These are phyloP conservation scores for Asobara japonica DNA, from an alignment of 1,140 invertebrate species.

Conservation along the genomic window DNA sequence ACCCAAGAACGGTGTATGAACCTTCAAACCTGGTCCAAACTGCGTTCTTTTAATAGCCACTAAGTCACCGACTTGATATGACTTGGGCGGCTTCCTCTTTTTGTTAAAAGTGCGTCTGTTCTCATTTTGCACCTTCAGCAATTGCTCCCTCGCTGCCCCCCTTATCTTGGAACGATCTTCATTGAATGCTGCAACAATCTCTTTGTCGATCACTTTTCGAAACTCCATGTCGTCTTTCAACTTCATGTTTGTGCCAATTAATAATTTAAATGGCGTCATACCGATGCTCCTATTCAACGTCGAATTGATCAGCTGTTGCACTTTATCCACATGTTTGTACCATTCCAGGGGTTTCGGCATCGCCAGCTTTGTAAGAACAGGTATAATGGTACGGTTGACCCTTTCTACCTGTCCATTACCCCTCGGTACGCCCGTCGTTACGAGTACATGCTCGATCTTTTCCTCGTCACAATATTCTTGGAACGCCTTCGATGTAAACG, in stretches of 20 bases:
- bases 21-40: not conserved
- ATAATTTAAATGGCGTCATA: constrained; percentile 53
- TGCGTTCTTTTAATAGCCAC: constrained; percentile 14
- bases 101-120: constrained; percentile 45
- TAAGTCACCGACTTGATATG: constrained; percentile 36
- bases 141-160: constrained; percentile 44
- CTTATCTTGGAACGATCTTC: constrained; percentile 4
- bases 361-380: constrained; percentile 50
- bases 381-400: constrained; percentile 40
- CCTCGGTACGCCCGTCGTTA: constrained; percentile 27
- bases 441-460: constrained; percentile 24
- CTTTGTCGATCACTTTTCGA: constrained; percentile 33
- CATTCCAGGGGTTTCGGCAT: no score
- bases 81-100: constrained; percentile 33
- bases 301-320: no score
- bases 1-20: not conserved
- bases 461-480: constrained; percentile 31
- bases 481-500: constrained; percentile 28
- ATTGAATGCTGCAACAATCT: not conserved
- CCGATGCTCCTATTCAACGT: no score
- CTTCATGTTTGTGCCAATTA: constrained; percentile 50
- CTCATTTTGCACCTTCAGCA: constrained; percentile 46
- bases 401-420: constrained; percentile 35
- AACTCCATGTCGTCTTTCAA: constrained; percentile 40
- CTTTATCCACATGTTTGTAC: no score